These are phyloP conservation scores for Megamerina dolium DNA, from an alignment of 2,888 invertebrate genomes.

Conservation along the genomic window DNA sequence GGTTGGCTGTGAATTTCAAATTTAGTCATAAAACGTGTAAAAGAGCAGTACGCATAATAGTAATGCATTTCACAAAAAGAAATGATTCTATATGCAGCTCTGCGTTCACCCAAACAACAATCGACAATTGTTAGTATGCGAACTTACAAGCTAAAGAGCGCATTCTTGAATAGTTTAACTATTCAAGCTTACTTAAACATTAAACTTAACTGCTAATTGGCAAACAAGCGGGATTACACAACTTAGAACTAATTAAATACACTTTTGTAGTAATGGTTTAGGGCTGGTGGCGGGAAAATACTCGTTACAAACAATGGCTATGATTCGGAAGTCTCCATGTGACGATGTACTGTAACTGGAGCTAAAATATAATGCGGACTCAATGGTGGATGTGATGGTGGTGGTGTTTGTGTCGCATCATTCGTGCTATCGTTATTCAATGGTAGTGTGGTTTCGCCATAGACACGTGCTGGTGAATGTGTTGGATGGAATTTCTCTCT, in stretches of 20 bases:
- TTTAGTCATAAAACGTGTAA: too few relatives aligned
- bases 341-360: constrained; percentile 83
- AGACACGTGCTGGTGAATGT: constrained; percentile 33
- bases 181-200: constrained; percentile 9
- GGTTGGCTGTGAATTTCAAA: too few relatives aligned
- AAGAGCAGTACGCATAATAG: too few relatives aligned
- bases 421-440: constrained; percentile 21
- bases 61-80: too few relatives aligned
- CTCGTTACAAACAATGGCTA: constrained; percentile 28
- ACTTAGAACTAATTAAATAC: not conserved
- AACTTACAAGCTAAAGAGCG: not conserved
- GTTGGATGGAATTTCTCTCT: constrained; percentile 37
- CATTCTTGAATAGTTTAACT: constrained; percentile 22
- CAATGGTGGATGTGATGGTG: too few relatives aligned
- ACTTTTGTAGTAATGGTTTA: too few relatives aligned
- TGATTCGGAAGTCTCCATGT: constrained; percentile 68
- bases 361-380: constrained; percentile 62
- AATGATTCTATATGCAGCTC: too few relatives aligned
- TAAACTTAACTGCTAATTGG: constrained; percentile 29
- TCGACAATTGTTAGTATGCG: too few relatives aligned
- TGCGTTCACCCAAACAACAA: not conserved
- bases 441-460: constrained; percentile 40
- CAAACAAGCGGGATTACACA: constrained; percentile 31
- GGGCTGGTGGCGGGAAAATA: not conserved
- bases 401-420: constrained; percentile 17